phyloP scores from a whole-genome alignment of 2,888 invertebrate species.

The Schizotus pectinicornis region DNA sequence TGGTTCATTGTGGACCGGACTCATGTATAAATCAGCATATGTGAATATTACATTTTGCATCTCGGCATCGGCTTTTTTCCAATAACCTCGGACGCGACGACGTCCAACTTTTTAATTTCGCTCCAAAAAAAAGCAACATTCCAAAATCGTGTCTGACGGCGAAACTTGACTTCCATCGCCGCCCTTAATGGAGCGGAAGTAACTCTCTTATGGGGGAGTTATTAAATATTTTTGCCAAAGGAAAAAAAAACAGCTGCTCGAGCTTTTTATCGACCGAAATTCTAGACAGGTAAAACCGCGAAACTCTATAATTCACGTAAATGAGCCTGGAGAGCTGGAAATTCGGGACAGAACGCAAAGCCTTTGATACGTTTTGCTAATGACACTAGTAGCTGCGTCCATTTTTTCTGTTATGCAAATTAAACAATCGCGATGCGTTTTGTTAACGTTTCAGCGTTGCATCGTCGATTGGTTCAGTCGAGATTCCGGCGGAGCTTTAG shows the following conservation, averaged over 20 bases:
- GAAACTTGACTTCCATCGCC: constrained; percentile 22
- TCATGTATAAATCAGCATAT: constrained; percentile 30
- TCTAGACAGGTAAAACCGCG: no score
- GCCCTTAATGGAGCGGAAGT: constrained; percentile 25
- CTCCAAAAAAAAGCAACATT: background rate
- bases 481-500: background rate
- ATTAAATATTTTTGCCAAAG: constrained; percentile 24
- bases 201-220: constrained; percentile 26
- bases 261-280: constrained; percentile 11
- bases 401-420: constrained; percentile 29
- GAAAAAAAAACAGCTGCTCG: constrained; percentile 21
- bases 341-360: no score
- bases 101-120: constrained; percentile 18
- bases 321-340: no score
- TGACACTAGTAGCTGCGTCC: constrained; percentile 9
- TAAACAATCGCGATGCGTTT: constrained; percentile 24
- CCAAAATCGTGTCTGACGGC: background rate
- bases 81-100: background rate
- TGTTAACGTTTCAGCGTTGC: background rate
- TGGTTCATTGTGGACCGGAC: constrained; percentile 20
- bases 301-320: no score
- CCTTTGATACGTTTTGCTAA: no score
- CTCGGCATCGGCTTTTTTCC: constrained; percentile 13
- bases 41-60: constrained; percentile 24
- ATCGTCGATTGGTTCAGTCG: background rate